Evolutionary conservation across 2,797 vertebrate genomes (phyloP), one percentile per base, ranked within the genome.

Genomic region (Lagorchestes hirsutus): DNA sequence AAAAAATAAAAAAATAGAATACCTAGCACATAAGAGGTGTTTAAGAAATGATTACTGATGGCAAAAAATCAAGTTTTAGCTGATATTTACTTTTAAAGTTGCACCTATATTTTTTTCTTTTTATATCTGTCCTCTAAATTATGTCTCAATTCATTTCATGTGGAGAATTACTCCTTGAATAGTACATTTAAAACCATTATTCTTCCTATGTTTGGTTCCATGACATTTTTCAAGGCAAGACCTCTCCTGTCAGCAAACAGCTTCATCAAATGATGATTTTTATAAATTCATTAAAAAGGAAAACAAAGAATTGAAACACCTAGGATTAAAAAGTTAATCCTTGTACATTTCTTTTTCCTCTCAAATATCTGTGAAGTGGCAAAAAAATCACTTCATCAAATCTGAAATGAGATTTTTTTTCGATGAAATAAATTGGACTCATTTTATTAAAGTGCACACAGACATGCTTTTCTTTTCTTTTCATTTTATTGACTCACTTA

Each of bases 361-460:
- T 92, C 13, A 54, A 90, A 52, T 90, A 27, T 82, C 22, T 90
- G 16, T 87, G 54, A 29, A 95, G n/a, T 67, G 3, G 50, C 56
- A 91, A 94, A 93, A 31, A n/a, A 93, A 50, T 92, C n/a, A 46
- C 31, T 92, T 94, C 62, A 91, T 96, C 29, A 94, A 92, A 94
- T 95, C 28, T 62, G 1, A 27, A 96, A 87, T 91, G 28, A 90
- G n/a, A 95, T 82, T 92, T 90, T 93, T 93, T 91, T 92, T 55
- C 90, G 10, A 93, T 93, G 50, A 95, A 95, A 93, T 56, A 31
- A 97, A 91, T 52, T 52, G 52, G 52, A 52, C 52, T 52, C 6
- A 52, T 52, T 52, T 52, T 52, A 52, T 52, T 52, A 96, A 95
- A 16, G 57, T 95, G 94, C 4, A 93, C 5, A 9, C n/a, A 54